These are phyloP conservation scores for Rhincodon typus DNA, from an alignment of 2,797 vertebrate genomes.

Conservation along the genomic window DNA sequence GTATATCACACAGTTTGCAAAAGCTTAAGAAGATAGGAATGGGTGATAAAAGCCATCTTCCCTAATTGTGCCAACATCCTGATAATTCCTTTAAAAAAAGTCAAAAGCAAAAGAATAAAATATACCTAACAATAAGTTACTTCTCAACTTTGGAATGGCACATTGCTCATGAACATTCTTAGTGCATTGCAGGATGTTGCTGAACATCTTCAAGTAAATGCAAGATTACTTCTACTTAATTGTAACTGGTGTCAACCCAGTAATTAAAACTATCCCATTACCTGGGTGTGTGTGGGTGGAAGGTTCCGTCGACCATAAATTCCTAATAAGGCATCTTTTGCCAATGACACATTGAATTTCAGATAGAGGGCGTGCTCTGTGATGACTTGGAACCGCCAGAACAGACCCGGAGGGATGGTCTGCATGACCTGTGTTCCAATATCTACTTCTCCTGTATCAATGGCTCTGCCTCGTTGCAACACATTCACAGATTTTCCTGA, in stretches of 20 bases:
- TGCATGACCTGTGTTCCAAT: constrained; percentile 86
- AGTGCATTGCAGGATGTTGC: neutral
- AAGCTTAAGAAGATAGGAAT: neutral
- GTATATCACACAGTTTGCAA: neutral
- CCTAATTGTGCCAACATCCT: neutral
- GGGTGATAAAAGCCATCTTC: neutral
- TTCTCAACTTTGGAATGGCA: neutral
- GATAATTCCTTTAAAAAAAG: neutral
- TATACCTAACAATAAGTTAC: neutral
- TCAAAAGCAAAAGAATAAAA: neutral
- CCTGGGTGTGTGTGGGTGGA: constrained; percentile 92
- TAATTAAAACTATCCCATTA: constrained; percentile 47
- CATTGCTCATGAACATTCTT: neutral
- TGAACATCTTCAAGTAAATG: neutral
- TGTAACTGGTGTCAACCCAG: neutral
- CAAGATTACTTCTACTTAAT: neutral
- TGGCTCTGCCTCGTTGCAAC: constrained; percentile 82
- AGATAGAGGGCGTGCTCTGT: constrained; percentile 86
- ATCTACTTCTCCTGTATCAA: constrained; percentile 88
- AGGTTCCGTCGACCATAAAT: constrained; percentile 91
- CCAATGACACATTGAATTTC: constrained; percentile 89
- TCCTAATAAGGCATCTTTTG: constrained; percentile 83
- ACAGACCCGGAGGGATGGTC: constrained; percentile 84
- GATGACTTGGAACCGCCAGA: constrained; percentile 93
- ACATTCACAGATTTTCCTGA: constrained; percentile 44